Conservation (phyloP, 2,888 invertebrate species). For the Amphipyra berbera region DNA sequence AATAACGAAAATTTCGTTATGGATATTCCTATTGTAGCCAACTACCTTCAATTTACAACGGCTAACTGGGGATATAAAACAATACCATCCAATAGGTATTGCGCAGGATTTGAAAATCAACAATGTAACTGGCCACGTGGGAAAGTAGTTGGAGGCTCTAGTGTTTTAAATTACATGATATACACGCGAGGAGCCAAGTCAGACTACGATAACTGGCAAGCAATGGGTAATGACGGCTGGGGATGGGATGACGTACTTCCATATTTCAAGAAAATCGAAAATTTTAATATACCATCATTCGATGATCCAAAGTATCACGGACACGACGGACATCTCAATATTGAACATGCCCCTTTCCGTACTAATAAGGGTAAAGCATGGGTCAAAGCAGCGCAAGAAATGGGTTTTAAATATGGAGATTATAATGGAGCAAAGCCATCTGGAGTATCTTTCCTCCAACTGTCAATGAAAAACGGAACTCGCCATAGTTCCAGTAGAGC, state of each 20-base stretch:
- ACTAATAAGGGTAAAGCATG: conserved; percentile 88
- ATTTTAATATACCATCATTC: conserved; percentile 90
- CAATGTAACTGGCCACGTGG: conserved; percentile 95
- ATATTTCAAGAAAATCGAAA: conserved; percentile 95
- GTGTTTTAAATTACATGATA: conserved; percentile 95
- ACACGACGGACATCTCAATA: conserved; percentile 88
- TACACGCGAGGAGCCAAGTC: conserved; percentile 92
- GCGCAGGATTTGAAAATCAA: conserved; percentile 93
- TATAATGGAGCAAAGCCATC: conserved; percentile 91
- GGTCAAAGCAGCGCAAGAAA: conserved; percentile 90
- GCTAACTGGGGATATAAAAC: conserved; percentile 96
- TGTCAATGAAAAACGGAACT: conserved; percentile 91
- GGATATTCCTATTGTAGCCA: conserved; percentile 94
- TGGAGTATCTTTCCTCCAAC: conserved; percentile 91
- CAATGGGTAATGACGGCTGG: conserved; percentile 93
- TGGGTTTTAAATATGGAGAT: conserved; percentile 90
- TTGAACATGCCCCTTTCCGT: conserved; percentile 88
- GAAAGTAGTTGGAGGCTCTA: conserved; percentile 95
- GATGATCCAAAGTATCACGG: conserved; percentile 88
- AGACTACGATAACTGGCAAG: conserved; percentile 94
- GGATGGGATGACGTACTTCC: conserved; percentile 92
- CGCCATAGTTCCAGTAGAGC: conserved; percentile 92
- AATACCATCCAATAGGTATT: conserved; percentile 92
- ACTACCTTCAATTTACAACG: conserved; percentile 92
- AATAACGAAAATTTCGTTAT: conserved; percentile 92